Conservation (phyloP, 2,888 invertebrate species). For the Oegoconia quadripuncta region DNA sequence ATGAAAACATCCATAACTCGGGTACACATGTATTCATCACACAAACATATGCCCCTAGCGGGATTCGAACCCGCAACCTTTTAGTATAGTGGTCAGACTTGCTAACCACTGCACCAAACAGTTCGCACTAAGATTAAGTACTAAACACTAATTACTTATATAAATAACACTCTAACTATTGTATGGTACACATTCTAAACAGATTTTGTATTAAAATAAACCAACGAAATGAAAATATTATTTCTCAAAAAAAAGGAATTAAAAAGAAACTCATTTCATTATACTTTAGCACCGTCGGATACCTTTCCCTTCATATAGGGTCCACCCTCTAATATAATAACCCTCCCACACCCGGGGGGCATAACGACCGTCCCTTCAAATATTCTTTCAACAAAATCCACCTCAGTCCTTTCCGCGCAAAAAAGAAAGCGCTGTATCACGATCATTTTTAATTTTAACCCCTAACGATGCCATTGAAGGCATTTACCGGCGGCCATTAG, state of each 20-base stretch:
- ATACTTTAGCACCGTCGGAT: constrained; percentile 23
- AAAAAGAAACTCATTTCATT: constrained; percentile 19
- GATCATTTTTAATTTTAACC: constrained; percentile 74
- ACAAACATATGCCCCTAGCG: too few species aligned
- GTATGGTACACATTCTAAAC: background rate
- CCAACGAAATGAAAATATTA: background rate
- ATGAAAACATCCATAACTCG: too few species aligned
- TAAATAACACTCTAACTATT: background rate
- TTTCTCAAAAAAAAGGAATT: background rate
- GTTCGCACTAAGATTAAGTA: too few species aligned
- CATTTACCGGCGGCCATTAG: constrained; percentile 65
- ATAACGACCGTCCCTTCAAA: constrained; percentile 65
- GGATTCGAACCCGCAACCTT: too few species aligned
- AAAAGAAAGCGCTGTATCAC: constrained; percentile 75
- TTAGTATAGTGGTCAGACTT: too few species aligned
- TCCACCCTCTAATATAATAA: constrained; percentile 32
- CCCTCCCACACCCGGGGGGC: constrained; percentile 61
- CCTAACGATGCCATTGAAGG: constrained; percentile 73
- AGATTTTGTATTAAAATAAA: background rate
- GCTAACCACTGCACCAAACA: too few species aligned
- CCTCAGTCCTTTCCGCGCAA: constrained; percentile 55
- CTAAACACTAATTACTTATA: too few species aligned
- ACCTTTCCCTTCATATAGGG: constrained; percentile 23
- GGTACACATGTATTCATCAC: too few species aligned
- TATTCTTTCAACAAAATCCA: constrained; percentile 69